Conservation (phyloP, 2,888 invertebrate genomes). For the Parthenolecanium corni region DNA sequence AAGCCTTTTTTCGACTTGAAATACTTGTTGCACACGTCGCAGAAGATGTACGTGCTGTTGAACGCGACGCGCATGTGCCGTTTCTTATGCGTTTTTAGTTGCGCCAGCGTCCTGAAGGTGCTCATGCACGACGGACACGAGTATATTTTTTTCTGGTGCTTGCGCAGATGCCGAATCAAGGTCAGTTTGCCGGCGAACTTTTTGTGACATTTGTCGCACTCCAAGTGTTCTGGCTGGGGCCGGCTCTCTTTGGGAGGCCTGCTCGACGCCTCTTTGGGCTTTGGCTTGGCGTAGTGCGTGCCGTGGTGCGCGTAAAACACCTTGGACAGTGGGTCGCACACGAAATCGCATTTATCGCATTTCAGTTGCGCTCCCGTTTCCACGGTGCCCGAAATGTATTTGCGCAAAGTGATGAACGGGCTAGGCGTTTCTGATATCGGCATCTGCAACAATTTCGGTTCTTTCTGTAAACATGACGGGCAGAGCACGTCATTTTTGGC, state of each 20-base stretch:
- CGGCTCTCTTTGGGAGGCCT: background rate
- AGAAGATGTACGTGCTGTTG: conserved; percentile 9
- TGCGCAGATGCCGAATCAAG: conserved; percentile 11
- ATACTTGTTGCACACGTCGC: conserved; percentile 19
- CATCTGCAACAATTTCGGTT: too few relatives aligned
- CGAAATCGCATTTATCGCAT: conserved; percentile 11
- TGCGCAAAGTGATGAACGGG: too few relatives aligned
- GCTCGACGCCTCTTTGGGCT: background rate
- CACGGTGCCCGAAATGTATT: too few relatives aligned
- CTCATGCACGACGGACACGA: background rate
- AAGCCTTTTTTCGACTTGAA: conserved; percentile 17
- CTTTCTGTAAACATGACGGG: too few relatives aligned
- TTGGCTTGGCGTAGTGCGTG: background rate
- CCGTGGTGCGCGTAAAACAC: conserved; percentile 4
- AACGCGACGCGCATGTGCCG: background rate
- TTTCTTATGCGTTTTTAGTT: conserved; percentile 17
- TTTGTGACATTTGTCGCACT: conserved; percentile 11
- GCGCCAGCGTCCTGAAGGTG: background rate
- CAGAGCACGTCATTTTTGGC: background rate
- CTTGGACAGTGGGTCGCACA: conserved; percentile 1
- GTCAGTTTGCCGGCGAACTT: background rate
- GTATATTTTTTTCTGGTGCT: conserved; percentile 1
- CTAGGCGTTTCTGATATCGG: too few relatives aligned
- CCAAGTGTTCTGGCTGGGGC: background rate
- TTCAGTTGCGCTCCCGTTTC: background rate